Evolutionary conservation across 2,888 invertebrate species (phyloP).

Genomic region (Prosapia bicincta): DNA sequence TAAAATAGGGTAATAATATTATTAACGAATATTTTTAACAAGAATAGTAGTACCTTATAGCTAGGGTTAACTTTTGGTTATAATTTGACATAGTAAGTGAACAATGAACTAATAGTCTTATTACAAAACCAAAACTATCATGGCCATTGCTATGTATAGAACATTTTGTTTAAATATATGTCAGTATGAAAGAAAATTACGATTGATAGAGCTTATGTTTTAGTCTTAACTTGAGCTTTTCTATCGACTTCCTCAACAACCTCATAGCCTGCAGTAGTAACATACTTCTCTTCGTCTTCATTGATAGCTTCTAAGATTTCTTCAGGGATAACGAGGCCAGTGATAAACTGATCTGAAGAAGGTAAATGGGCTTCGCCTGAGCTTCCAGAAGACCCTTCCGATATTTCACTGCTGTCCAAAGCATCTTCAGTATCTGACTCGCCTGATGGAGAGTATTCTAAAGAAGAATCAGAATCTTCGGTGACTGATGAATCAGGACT

Average conservation of each 20-base stretch:
- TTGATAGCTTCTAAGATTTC: background rate
- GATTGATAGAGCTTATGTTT: too few relatives aligned
- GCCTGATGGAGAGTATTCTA: background rate
- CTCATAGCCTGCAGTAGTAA: background rate
- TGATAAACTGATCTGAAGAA: background rate
- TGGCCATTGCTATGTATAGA: too few relatives aligned
- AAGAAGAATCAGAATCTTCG: background rate
- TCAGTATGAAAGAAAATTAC: too few relatives aligned
- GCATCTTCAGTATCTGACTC: too few relatives aligned
- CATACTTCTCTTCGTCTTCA: background rate
- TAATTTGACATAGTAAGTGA: too few relatives aligned
- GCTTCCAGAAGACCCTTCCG: background rate
- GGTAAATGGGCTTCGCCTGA: background rate
- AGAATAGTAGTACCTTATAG: too few relatives aligned
- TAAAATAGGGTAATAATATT: too few relatives aligned
- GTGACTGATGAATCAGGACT: background rate
- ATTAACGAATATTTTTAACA: too few relatives aligned
- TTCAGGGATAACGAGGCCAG: background rate
- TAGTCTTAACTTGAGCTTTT: background rate
- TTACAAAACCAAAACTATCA: too few relatives aligned
- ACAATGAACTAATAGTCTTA: too few relatives aligned
- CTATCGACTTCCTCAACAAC: background rate
- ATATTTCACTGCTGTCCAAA: background rate
- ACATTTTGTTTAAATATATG: too few relatives aligned
- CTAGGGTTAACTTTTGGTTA: too few relatives aligned